phyloP scores from a whole-genome alignment of 2,113 vertebrate genomes.

The Bucco capensis region DNA sequence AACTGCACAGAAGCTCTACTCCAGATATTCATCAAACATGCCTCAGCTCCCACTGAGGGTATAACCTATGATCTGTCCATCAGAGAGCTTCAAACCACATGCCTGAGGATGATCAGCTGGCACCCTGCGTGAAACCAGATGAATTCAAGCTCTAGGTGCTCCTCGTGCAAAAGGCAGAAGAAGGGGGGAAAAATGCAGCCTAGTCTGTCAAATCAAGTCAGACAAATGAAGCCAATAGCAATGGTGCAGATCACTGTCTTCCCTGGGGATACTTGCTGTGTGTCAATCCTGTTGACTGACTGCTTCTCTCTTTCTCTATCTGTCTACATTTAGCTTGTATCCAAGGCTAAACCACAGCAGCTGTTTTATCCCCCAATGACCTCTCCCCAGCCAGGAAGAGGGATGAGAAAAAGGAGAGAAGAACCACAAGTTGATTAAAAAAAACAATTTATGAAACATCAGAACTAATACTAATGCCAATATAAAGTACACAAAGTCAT shows the following conservation, averaged over 20 bases:
- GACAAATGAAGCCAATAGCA: not conserved
- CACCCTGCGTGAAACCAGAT: not conserved
- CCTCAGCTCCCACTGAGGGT: not conserved
- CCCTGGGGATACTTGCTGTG: not conserved
- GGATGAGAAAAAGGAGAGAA: not conserved
- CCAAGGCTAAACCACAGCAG: not conserved
- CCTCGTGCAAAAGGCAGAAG: slow-evolving; percentile 17
- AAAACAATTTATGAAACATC: not conserved
- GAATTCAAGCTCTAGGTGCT: slow-evolving; percentile 3
- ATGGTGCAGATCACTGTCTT: slow-evolving; percentile 10
- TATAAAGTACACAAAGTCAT: not conserved
- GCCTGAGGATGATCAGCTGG: not conserved
- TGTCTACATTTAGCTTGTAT: not conserved
- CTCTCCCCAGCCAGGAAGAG: not conserved
- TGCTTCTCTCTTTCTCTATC: not conserved
- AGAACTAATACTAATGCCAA: no score
- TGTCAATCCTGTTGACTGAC: slow-evolving; percentile 41
- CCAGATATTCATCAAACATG: not conserved
- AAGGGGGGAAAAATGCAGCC: not conserved
- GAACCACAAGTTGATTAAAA: not conserved
- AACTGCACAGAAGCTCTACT: not conserved
- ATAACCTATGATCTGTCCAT: not conserved
- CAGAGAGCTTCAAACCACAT: slow-evolving; percentile 3
- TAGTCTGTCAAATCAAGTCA: slow-evolving; percentile 9
- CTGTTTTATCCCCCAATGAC: not conserved